phyloP scores from a whole-genome alignment of 1,140 invertebrate species.

The Vollenhovia emeryi region DNA sequence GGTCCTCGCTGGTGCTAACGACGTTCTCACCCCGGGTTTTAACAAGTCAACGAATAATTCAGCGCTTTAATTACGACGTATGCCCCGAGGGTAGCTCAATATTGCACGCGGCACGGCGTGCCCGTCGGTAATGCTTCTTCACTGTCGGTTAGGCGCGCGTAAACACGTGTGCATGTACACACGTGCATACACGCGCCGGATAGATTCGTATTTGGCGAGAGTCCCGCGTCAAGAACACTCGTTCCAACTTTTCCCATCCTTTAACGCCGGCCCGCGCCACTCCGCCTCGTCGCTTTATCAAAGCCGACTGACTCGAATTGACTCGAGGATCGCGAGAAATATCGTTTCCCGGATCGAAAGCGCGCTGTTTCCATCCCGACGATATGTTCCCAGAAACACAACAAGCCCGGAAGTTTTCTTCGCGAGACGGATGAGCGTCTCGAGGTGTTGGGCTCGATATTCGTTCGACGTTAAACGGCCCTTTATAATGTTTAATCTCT shows the following conservation, averaged over 20 bases:
- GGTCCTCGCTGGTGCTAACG: slow-evolving; percentile 75
- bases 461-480: not conserved
- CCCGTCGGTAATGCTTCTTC: slow-evolving; percentile 72
- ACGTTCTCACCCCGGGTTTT: slow-evolving; percentile 78
- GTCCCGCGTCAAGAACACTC: slow-evolving; percentile 60
- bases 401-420: not conserved
- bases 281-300: slow-evolving; percentile 37
- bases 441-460: not conserved
- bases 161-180: not conserved
- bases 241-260: slow-evolving; percentile 34
- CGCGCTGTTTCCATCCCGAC: not conserved
- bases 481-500: slow-evolving; percentile 12
- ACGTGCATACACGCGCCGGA: not conserved
- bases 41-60: slow-evolving; percentile 81
- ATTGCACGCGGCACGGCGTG: slow-evolving; percentile 71
- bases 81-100: slow-evolving; percentile 77
- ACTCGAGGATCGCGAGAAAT: slow-evolving; percentile 18
- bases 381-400: not conserved
- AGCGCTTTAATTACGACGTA: slow-evolving; percentile 81
- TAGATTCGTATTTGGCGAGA: slow-evolving; percentile 72
- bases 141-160: slow-evolving; percentile 71
- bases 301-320: slow-evolving; percentile 16
- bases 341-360: slow-evolving; percentile 6
- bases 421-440: not conserved
- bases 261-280: slow-evolving; percentile 3